Evolutionary conservation across 2,888 invertebrate species (phyloP), one percentile per base, ranked within the genome.

Genomic region (Operophtera brumata): DNA sequence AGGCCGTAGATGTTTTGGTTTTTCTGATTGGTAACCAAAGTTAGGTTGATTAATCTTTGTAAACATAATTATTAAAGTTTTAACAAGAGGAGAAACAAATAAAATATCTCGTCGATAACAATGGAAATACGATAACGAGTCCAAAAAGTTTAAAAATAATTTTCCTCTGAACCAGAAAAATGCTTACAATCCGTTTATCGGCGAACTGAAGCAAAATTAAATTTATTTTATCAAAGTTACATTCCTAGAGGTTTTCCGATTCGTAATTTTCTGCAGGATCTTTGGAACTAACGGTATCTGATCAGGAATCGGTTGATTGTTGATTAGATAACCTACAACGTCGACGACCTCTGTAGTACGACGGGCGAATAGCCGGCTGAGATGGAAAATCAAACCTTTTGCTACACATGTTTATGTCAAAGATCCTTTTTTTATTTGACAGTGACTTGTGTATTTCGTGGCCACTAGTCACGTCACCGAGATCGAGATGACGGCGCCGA

Each of bases 171-270:
- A 28, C 12, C 26, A 14, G 45, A 45, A 45, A 25, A 28, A 45
- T 45, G 35, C 36, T 36, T 35, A 9, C 11, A 25, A 36, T 45
- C 32, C 45, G 45, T 36, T 45, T 45, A 35, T 36, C 26, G 45
- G 25, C 20, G 11, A n/a, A 34, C n/a, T n/a, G 32, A 11, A 26
- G 9, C 45, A 35, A 45, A 45, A 45, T 45, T 36, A 45, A 36
- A 45, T 36, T 45, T 36, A 36, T 45, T 36, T 20, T 35, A 35
- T 34, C 44, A 44, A 43, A 43, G 44, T 44, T 44, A 13, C 44
- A 44, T 45, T 45, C 20, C 25, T 11, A 3, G 44, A 45, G 34
- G 20, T 11, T 45, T 34, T 25, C 30, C 30, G 30, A 30, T 30
- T 20, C 20, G n/a, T n/a, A n/a, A n/a, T n/a, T n/a, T n/a, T 9